These are phyloP conservation scores for Dunckerocampus dactyliophorus DNA, from an alignment of 2,113 vertebrate genomes.

Conservation along the genomic window DNA sequence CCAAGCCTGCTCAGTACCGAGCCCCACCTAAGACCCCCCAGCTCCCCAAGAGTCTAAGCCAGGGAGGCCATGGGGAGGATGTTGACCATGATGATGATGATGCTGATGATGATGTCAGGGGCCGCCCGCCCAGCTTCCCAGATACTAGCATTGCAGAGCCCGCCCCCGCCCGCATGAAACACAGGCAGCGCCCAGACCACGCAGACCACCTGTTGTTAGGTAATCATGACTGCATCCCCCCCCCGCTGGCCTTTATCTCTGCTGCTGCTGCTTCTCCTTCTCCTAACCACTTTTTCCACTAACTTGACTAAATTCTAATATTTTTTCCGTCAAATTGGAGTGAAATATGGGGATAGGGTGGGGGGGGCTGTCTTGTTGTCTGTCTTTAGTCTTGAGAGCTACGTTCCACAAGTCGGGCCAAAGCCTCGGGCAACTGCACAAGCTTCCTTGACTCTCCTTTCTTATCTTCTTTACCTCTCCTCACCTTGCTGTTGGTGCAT, in stretches of 20 bases:
- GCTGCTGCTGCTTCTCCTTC: slow-evolving; percentile 69
- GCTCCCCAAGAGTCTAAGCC: slow-evolving; percentile 34
- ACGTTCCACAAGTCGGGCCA: slow-evolving; percentile 72
- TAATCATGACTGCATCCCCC: slow-evolving; percentile 79
- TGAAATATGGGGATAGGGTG: background rate
- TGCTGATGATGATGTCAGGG: slow-evolving; percentile 48
- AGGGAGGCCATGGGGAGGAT: slow-evolving; percentile 57
- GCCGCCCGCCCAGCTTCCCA: slow-evolving; percentile 68
- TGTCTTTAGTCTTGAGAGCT: slow-evolving; percentile 61
- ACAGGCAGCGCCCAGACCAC: slow-evolving; percentile 73
- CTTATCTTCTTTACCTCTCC: slow-evolving; percentile 53
- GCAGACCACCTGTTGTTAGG: slow-evolving; percentile 76
- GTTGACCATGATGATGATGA: slow-evolving; percentile 56
- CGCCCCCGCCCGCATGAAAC: slow-evolving; percentile 68
- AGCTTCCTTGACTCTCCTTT: slow-evolving; percentile 81
- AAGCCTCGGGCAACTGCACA: slow-evolving; percentile 80
- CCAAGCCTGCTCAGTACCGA: slow-evolving; percentile 60
- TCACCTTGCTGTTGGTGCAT: slow-evolving; percentile 75
- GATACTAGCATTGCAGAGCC: slow-evolving; percentile 72
- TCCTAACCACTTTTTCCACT: slow-evolving; percentile 65
- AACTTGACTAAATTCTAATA: slow-evolving; percentile 60
- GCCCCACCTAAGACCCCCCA: slow-evolving; percentile 26
- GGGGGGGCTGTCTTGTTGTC: background rate
- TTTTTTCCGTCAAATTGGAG: slow-evolving; percentile 48
- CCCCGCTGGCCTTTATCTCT: slow-evolving; percentile 68